Conservation (phyloP, 2,113 vertebrate species). For the Odontesthes bonariensis region DNA sequence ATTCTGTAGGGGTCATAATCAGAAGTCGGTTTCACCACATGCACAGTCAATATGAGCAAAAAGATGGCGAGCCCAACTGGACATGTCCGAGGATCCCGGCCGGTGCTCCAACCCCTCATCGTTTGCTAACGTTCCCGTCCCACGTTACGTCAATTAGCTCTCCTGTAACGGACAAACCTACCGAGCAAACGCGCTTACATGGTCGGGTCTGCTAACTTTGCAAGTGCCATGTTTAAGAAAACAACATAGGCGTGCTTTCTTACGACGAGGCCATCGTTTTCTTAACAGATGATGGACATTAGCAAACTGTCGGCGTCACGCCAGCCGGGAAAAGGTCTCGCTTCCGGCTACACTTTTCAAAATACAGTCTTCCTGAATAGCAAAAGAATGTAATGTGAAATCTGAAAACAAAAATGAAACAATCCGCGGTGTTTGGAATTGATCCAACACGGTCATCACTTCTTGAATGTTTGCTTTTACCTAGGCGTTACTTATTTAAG, state of each 20-base stretch:
- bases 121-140: constrained; percentile 18
- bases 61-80: constrained; percentile 73
- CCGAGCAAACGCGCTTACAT: constrained; percentile 17
- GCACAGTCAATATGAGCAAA: constrained; percentile 71
- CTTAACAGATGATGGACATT: constrained; percentile 25
- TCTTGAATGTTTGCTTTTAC: too few species aligned
- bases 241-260: neutral
- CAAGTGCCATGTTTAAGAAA: neutral
- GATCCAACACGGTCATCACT: too few species aligned
- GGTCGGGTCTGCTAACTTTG: neutral
- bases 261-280: constrained; percentile 35
- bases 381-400: too few species aligned
- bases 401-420: too few species aligned
- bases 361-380: constrained; percentile 18
- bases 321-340: rapidly evolving
- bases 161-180: neutral
- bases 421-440: too few species aligned
- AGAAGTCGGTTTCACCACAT: constrained; percentile 75
- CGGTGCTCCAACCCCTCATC: constrained; percentile 37
- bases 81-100: constrained; percentile 22
- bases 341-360: constrained; percentile 51
- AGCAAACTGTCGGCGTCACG: neutral
- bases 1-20: constrained; percentile 92
- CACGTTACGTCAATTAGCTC: constrained; percentile 23
- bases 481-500: too few species aligned